A percentile compares a stretch with the other conserved stretches of the same genome.
Evolutionary conservation across 30 jellyfish, hydroid and myxozoan species (phyloP).

Genomic region (Hydra vulgaris): DNA sequence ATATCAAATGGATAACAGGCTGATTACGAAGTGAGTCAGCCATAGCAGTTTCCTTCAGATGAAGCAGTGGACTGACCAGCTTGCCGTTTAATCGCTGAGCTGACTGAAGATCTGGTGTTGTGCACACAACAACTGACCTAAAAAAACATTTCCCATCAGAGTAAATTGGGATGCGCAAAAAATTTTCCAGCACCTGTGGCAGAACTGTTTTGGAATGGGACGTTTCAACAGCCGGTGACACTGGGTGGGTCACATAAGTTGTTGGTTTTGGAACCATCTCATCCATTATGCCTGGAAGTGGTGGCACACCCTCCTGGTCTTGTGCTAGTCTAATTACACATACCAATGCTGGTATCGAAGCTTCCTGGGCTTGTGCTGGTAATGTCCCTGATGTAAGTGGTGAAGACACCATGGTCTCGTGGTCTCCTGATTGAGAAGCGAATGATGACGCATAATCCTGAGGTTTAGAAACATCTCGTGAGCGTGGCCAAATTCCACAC

Average conservation of each 20-base stretch:
- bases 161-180: background rate
- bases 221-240: background rate
- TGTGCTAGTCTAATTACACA: background rate
- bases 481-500: background rate
- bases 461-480: background rate
- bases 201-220: background rate
- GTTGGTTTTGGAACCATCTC: background rate
- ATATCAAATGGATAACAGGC: background rate
- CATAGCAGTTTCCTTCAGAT: background rate
- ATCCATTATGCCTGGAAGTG: background rate
- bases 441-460: background rate
- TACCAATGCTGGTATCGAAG: background rate
- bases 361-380: background rate
- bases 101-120: background rate
- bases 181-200: background rate
- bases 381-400: background rate
- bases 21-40: background rate
- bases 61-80: background rate
- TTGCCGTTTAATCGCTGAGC: background rate
- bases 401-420: background rate
- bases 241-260: background rate
- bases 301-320: background rate
- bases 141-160: background rate
- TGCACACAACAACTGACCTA: background rate
- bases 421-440: background rate